Conservation (phyloP, 2,797 vertebrate genomes). For the Anas bahamensis region DNA sequence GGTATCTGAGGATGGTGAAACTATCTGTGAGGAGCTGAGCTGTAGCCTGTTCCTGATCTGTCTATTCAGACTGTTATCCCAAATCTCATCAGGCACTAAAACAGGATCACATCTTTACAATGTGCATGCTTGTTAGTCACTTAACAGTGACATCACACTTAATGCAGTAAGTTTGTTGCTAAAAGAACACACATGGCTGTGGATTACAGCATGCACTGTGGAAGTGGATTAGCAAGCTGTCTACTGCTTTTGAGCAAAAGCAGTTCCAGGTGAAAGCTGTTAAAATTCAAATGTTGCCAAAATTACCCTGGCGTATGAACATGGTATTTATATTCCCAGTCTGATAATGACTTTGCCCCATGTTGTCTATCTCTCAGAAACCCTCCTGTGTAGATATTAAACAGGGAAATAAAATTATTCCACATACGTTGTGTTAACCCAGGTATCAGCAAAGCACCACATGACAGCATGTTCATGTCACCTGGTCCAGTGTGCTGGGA, state of each 20-base stretch:
- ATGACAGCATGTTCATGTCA: neutral
- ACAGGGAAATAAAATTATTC: neutral
- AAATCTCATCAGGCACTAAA: neutral
- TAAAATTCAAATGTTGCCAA: neutral
- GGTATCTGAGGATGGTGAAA: neutral
- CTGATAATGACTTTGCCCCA: rapidly evolving
- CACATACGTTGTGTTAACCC: neutral
- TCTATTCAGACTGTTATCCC: neutral
- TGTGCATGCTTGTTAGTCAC: neutral
- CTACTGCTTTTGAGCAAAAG: neutral
- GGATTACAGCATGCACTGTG: neutral
- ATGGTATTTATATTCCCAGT: neutral
- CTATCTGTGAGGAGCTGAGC: neutral
- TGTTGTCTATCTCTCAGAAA: neutral
- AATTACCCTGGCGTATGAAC: neutral
- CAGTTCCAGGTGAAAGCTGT: neutral
- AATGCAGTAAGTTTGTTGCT: neutral
- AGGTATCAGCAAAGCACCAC: no score
- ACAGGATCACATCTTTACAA: neutral
- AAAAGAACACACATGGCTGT: neutral
- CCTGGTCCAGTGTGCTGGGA: no score
- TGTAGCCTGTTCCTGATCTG: neutral
- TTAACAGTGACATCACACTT: neutral
- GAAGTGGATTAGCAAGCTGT: neutral
- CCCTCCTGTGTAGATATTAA: neutral